Base-by-base conservation (phyloP, 2,113 vertebrate genomes). In the Oxyruncus cristatus region DNA sequence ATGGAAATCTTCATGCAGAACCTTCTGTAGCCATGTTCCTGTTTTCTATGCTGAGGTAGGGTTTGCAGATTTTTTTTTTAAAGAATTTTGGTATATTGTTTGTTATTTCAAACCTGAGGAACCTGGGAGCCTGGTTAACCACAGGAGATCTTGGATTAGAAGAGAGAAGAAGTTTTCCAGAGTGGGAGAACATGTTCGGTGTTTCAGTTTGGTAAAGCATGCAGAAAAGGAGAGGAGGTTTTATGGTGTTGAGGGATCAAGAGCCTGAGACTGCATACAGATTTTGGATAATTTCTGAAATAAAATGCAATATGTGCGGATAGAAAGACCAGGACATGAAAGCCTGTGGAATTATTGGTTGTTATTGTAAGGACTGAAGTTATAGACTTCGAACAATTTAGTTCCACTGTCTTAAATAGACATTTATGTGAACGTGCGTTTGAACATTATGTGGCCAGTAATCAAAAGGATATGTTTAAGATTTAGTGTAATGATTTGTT, bases 51-150 rank as follows among this genome's bases (percentile, higher is more conserved):
- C 19, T 52, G 30, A 88, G 37, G 49, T 76, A 35, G 49, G 23
- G 85, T 41, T 46, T 76, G 58, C 46, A 65, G 44, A 47, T n/a
- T n/a, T n/a, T 49, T 23, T 89, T 84, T 42, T 3, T 2, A 12
- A 87, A 67, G 17, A 56, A 79, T 68, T 82, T 59, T 88, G 22
- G 7, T 20, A 8, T 85, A 9, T 63, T 1, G 0, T 68, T 88
- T 85, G 6, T 33, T 72, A 14, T 85, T 89, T 94, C 24, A 52
- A 78, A n/a, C 44, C 35, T 67, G 39, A 62, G 46, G 67, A 83
- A 39, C n/a, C 0, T 0, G 0, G 52, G 32, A 65, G 3, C 41
- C 20, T 75, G 26, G 27, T 72, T 88, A 65, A 73, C 47, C 32
- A 19, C 30, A 63, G 20, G 22, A 80, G n/a, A 35, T 89, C 42